Conservation (phyloP, 1,140 invertebrate genomes). For the Belonocnema kinseyi region DNA sequence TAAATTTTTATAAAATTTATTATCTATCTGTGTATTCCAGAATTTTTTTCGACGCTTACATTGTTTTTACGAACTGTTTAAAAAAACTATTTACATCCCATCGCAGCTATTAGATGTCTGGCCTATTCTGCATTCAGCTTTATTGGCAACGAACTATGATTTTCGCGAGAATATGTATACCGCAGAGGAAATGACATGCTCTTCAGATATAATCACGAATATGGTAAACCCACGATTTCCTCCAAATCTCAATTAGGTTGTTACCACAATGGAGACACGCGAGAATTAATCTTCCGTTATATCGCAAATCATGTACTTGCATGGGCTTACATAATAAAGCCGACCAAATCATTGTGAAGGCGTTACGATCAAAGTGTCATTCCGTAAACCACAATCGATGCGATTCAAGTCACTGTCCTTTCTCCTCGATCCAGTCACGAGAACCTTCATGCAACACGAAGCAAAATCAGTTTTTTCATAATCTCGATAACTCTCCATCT, state of each 20-base stretch:
- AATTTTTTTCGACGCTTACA: no score
- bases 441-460: not conserved
- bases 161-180: constrained; percentile 7
- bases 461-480: not conserved
- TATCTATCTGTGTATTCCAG: no score
- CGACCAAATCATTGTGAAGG: not conserved
- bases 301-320: not conserved
- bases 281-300: constrained; percentile 18
- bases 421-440: not conserved
- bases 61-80: no score
- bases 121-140: not conserved
- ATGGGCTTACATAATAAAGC: not conserved
- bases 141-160: not conserved
- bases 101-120: not conserved
- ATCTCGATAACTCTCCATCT: no score
- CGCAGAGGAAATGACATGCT: constrained; percentile 21
- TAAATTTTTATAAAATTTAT: no score
- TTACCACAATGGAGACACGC: constrained; percentile 1
- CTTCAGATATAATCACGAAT: constrained; percentile 24
- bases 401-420: constrained; percentile 3
- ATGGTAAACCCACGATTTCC: constrained; percentile 16
- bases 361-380: not conserved
- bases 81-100: no score
- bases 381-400: not conserved
- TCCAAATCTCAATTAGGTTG: constrained; percentile 18